Conservation (phyloP, 1,140 invertebrate genomes). For the Sweltsa coloradensis region DNA sequence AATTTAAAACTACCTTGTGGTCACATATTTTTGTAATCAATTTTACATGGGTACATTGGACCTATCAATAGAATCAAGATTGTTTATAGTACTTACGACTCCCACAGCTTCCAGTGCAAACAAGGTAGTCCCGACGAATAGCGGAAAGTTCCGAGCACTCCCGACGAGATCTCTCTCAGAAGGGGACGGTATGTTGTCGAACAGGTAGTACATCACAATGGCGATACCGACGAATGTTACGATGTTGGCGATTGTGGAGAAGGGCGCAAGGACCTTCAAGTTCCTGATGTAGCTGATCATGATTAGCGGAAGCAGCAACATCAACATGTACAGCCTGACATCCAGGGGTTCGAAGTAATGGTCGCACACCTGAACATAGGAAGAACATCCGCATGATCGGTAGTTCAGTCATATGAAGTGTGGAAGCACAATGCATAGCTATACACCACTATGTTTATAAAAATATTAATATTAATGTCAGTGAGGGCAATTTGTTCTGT, state of each 20-base stretch:
- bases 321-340: slow-evolving; percentile 40
- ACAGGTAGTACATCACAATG: slow-evolving; percentile 54
- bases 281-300: slow-evolving; percentile 61
- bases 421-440: no score
- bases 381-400: no score
- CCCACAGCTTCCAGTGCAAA: slow-evolving; percentile 85
- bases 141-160: slow-evolving; percentile 40
- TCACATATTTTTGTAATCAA: background rate
- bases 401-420: no score
- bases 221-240: slow-evolving; percentile 53
- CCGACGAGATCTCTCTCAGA: slow-evolving; percentile 41
- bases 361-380: slow-evolving; percentile 30
- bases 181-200: slow-evolving; percentile 43
- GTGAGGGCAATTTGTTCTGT: no score
- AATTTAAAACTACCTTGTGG: background rate
- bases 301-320: slow-evolving; percentile 53
- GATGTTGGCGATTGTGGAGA: slow-evolving; percentile 68
- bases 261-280: slow-evolving; percentile 65
- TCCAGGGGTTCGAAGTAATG: slow-evolving; percentile 27
- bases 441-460: no score
- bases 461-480: no score
- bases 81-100: slow-evolving; percentile 45
- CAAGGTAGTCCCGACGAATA: slow-evolving; percentile 77
- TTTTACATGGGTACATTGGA: no score
- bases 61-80: no score